phyloP scores from a whole-genome alignment of 2,888 invertebrate genomes.

The Chrysina gloriosa region DNA sequence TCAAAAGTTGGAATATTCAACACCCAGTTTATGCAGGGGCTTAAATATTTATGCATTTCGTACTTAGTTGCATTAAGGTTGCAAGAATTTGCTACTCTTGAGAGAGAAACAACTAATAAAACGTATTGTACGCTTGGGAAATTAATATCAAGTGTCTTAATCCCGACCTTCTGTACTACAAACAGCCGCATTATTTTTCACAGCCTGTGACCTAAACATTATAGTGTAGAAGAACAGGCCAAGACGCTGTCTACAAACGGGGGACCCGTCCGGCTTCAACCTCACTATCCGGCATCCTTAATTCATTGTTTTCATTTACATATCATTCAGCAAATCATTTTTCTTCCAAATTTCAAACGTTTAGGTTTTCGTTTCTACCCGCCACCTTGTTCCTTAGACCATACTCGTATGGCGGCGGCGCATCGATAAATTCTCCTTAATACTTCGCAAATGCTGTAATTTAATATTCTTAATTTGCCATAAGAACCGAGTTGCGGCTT shows the following conservation, averaged over 20 bases:
- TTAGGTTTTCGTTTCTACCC: conserved; percentile 15
- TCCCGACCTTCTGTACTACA: conserved; percentile 64
- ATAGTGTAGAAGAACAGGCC: conserved; percentile 60
- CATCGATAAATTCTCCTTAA: conserved; percentile 1
- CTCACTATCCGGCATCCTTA: conserved; percentile 52
- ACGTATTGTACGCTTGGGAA: conserved; percentile 66
- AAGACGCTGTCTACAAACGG: conserved; percentile 57
- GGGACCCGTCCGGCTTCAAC: conserved; percentile 46
- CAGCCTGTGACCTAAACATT: conserved; percentile 64
- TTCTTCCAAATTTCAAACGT: conserved; percentile 40
- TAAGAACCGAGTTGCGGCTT: conserved; percentile 2
- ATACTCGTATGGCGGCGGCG: not conserved
- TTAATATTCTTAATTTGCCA: conserved; percentile 28
- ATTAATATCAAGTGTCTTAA: conserved; percentile 67
- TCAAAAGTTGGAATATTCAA: conserved; percentile 51
- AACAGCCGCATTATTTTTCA: conserved; percentile 65
- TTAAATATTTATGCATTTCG: conserved; percentile 62
- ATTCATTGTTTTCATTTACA: conserved; percentile 58
- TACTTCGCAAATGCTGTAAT: conserved; percentile 14
- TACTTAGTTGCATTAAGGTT: conserved; percentile 63
- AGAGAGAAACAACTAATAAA: conserved; percentile 66
- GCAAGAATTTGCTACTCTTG: conserved; percentile 61
- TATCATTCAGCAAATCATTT: conserved; percentile 51
- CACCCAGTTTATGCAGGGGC: conserved; percentile 52
- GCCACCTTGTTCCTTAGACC: not conserved